Base-by-base conservation (phyloP, 2,113 vertebrate species). In the Agapornis roseicollis region DNA sequence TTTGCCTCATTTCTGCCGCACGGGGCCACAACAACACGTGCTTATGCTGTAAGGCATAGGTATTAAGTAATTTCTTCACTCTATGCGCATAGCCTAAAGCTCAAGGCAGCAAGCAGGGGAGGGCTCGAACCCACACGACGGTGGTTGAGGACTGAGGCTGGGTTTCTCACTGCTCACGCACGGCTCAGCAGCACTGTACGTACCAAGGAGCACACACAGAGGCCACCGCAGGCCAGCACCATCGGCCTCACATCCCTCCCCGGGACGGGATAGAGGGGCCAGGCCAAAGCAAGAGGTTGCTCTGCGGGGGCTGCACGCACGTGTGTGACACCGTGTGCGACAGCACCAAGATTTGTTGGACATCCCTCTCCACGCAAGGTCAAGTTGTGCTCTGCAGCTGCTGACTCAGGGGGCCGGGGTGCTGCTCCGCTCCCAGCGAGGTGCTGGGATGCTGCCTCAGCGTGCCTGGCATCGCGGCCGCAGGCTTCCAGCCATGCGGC, bases 301-400 rank as follows among this genome's bases (percentile, higher is more conserved):
- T 85, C 14, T 35, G 72, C 0, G 3, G 80, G 80, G 85, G 29
- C 80, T 2, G 53, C 0, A 25, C 14, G 53, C 31, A 6, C 8
- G 49, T 15, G 60, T 35, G 47, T 89, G 74, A 89, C 88, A 58
- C 90, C 79, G 33, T 33, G 66, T 78, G 93, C 68, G 81, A 94
- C 73, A 95, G 92, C 83, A 53, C 58, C 12, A 12, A 90, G 80
- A 94, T 96, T 88, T 97, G 94, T 92, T 80, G 94, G 97, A 96
- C 88, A 91, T 81, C 80, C 82, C 65, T 63, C 80, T 94, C 95
- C 84, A 80, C 11, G 39, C 58, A 80, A 92, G 89, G 95, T 96
- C 95, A 96, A n/a, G 86, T 8, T 65, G 72, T 69, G 5, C 79
- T 88, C 20, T 2, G 39, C 27, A 0, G 88, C 77, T 72, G 80